Percentiles rank a stretch among this genome's conserved stretches.
Conservation (phyloP, 2,888 invertebrate genomes). For the Perizoma flavofasciatum region DNA sequence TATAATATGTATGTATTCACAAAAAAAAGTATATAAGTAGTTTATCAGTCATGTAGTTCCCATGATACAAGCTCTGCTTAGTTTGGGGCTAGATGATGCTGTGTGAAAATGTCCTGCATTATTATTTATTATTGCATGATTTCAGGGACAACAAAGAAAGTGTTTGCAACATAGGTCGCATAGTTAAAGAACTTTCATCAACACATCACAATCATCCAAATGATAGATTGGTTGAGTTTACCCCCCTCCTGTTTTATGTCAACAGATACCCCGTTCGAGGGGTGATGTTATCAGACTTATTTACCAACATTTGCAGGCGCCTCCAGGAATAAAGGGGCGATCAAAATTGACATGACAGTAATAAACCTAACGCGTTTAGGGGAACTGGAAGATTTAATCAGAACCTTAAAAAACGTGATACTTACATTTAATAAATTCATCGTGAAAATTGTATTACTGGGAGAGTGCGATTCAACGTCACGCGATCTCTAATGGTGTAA, state of each 20-base stretch:
- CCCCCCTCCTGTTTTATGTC: conserved; percentile 34
- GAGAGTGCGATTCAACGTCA: conserved; percentile 73
- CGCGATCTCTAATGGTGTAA: conserved; percentile 80
- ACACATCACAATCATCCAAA: conserved; percentile 24
- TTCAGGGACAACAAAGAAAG: neutral
- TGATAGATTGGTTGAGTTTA: conserved; percentile 30
- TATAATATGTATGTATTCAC: too few relatives aligned
- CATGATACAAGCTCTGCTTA: too few relatives aligned
- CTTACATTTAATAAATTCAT: conserved; percentile 58
- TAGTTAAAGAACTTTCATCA: neutral
- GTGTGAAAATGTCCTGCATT: too few relatives aligned
- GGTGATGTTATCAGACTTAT: conserved; percentile 39
- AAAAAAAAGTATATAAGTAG: too few relatives aligned
- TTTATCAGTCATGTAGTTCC: too few relatives aligned
- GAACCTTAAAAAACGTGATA: conserved; percentile 57
- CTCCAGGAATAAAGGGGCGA: conserved; percentile 34
- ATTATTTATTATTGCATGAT: too few relatives aligned
- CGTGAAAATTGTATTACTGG: conserved; percentile 70
- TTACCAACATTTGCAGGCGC: conserved; percentile 36
- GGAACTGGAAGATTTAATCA: conserved; percentile 33
- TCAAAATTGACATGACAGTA: conserved; percentile 36
- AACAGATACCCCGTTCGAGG: conserved; percentile 32
- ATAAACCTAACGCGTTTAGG: conserved; percentile 32
- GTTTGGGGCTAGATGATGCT: too few relatives aligned
- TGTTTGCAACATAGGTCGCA: neutral